These are phyloP conservation scores for Agonopterix subpropinquella DNA, from an alignment of 2,888 invertebrate species.

Conservation along the genomic window DNA sequence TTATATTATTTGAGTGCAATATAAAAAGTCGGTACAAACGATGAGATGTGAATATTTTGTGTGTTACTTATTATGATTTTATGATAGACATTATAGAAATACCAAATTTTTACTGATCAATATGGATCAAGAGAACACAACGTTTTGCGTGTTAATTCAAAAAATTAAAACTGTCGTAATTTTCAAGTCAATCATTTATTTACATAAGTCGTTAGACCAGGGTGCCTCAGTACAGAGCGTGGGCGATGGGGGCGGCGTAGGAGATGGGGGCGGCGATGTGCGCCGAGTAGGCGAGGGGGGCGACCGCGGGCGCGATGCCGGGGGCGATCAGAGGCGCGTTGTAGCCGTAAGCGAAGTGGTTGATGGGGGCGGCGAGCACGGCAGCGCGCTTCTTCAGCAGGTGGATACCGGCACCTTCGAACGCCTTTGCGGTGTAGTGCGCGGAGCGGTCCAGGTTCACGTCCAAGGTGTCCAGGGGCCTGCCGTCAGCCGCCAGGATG, in stretches of 20 bases:
- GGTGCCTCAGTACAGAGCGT: constrained; percentile 18
- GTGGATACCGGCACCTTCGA: constrained; percentile 36
- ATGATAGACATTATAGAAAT: too few relatives aligned
- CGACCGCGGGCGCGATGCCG: constrained; percentile 12
- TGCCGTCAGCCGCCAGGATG: constrained; percentile 56
- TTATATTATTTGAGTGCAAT: too few relatives aligned
- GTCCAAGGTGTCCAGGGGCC: constrained; percentile 61
- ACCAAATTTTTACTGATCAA: too few relatives aligned
- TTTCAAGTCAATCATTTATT: constrained; percentile 1
- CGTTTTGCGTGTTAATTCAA: too few relatives aligned
- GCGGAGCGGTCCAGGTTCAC: constrained; percentile 63
- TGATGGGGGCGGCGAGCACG: constrained; percentile 13
- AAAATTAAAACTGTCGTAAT: too few relatives aligned
- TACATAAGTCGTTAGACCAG: constrained; percentile 8
- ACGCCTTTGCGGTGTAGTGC: constrained; percentile 55
- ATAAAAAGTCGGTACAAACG: too few relatives aligned
- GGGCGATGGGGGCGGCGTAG: constrained; percentile 20
- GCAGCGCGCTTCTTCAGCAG: constrained; percentile 42
- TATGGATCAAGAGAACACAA: too few relatives aligned
- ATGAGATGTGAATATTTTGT: too few relatives aligned
- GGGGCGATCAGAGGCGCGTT: constrained; percentile 5
- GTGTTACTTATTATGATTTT: too few relatives aligned
- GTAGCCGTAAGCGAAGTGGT: constrained; percentile 14
- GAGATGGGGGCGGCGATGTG: constrained; percentile 12
- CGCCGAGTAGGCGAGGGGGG: constrained; percentile 21